Evolutionary conservation across 2,797 vertebrate genomes (phyloP).

Genomic region (Phrynocephalus vlangalii): DNA sequence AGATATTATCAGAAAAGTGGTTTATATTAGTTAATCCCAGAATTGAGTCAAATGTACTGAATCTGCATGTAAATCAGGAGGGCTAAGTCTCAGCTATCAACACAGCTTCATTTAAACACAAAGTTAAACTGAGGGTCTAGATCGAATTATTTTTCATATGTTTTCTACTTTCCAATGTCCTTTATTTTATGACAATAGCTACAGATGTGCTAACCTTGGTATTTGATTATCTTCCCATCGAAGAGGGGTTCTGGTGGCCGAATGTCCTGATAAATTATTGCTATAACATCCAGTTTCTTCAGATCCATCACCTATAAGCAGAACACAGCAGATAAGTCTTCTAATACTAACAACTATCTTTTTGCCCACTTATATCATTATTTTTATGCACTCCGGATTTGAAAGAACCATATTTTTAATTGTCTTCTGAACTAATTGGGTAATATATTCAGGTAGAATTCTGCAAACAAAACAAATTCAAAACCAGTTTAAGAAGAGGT

Average conservation of each 20-base stretch:
- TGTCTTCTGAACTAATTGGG: not conserved
- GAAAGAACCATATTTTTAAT: slow-evolving; percentile 24
- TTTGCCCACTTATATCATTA: slow-evolving; percentile 17
- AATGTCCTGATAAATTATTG: slow-evolving; percentile 78
- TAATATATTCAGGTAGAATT: slow-evolving; percentile 47
- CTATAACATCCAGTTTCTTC: slow-evolving; percentile 68
- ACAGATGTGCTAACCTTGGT: slow-evolving; percentile 84
- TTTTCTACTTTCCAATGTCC: fast-evolving
- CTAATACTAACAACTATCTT: slow-evolving; percentile 19
- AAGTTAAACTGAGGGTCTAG: not conserved
- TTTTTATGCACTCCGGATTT: slow-evolving; percentile 46
- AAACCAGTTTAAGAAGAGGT: slow-evolving; percentile 8
- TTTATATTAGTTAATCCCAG: not conserved
- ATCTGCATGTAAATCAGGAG: not conserved
- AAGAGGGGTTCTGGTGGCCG: slow-evolving; percentile 76
- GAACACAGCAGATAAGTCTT: slow-evolving; percentile 37
- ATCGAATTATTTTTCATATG: not conserved
- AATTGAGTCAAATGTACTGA: not conserved
- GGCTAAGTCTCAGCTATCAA: not conserved
- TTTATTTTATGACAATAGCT: slow-evolving; percentile 20
- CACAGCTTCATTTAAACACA: not conserved
- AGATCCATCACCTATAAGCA: slow-evolving; percentile 70
- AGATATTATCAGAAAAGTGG: not conserved
- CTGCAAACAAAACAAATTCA: slow-evolving; percentile 47
- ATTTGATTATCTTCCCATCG: slow-evolving; percentile 91